These are phyloP conservation scores for Oxyura jamaicensis DNA, from an alignment of 2,113 vertebrate species.

Conservation along the genomic window DNA sequence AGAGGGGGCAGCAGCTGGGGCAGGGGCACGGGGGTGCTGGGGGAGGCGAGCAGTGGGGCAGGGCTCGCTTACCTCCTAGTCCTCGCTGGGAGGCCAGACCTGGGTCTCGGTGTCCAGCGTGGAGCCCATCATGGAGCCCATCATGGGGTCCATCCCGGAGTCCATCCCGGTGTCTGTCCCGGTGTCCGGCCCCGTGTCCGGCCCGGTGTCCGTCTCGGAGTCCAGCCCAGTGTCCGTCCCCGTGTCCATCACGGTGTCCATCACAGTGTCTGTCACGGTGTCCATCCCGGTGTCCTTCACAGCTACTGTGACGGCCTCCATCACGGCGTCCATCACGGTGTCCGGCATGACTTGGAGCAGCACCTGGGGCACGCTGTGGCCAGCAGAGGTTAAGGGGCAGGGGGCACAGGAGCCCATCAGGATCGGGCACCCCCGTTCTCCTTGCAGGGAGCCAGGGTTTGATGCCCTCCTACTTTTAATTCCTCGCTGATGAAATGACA, in stretches of 20 bases:
- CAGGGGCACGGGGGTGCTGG: background rate
- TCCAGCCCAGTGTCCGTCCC: too few species aligned
- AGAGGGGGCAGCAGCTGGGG: fast-evolving
- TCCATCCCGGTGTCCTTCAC: background rate
- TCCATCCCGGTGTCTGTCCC: background rate
- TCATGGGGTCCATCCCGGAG: fast-evolving
- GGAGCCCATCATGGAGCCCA: background rate
- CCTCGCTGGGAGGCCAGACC: background rate
- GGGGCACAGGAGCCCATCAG: fast-evolving
- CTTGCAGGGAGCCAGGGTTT: background rate
- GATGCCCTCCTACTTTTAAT: background rate
- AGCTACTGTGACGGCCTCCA: fast-evolving
- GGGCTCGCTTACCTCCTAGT: background rate
- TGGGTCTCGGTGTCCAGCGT: background rate
- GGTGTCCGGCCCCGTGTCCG: too few species aligned
- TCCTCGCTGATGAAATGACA: background rate
- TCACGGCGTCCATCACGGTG: too few species aligned
- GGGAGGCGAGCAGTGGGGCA: background rate
- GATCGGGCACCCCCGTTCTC: background rate
- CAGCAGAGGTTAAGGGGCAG: background rate
- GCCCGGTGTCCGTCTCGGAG: background rate
- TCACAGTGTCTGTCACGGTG: fast-evolving
- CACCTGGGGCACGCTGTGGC: conserved; percentile 15
- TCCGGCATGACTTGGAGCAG: background rate
- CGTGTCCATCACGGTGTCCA: too few species aligned